Conservation (phyloP, 2,113 vertebrate species). For the Stegostoma tigrinum region DNA sequence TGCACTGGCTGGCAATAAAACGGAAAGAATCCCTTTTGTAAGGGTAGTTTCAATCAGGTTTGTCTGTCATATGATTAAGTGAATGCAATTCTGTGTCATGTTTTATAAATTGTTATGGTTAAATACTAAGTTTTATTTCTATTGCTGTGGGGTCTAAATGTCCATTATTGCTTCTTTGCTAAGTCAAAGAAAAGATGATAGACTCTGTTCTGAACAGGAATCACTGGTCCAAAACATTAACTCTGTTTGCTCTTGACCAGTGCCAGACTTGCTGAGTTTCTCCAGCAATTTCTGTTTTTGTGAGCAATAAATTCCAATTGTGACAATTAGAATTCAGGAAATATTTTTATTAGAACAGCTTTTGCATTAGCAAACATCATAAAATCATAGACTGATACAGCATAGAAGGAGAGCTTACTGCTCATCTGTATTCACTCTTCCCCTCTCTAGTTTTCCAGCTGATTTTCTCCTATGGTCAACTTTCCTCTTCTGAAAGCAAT, state of each 20-base stretch:
- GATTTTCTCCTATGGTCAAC: neutral
- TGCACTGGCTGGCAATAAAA: neutral
- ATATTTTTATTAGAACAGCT: neutral
- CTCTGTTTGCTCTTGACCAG: too few species aligned
- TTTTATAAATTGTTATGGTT: neutral
- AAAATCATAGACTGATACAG: neutral
- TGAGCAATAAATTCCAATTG: neutral
- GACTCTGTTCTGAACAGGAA: too few species aligned
- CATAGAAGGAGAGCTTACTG: neutral
- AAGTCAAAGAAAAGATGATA: neutral
- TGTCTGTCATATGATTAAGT: neutral
- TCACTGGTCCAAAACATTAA: too few species aligned
- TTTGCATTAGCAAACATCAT: neutral
- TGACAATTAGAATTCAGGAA: neutral
- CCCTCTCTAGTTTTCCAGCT: neutral
- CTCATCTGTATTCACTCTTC: neutral
- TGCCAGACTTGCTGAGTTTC: too few species aligned
- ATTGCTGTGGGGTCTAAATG: neutral
- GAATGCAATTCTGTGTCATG: neutral
- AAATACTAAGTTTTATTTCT: neutral
- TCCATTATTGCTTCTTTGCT: neutral
- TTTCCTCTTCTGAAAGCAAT: neutral
- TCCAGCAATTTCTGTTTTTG: too few species aligned
- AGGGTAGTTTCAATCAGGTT: neutral
- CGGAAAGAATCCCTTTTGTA: neutral